Evolutionary conservation across 2,888 invertebrate species (phyloP), one percentile per base, ranked within the genome.

Genomic region (Noctua pronuba): DNA sequence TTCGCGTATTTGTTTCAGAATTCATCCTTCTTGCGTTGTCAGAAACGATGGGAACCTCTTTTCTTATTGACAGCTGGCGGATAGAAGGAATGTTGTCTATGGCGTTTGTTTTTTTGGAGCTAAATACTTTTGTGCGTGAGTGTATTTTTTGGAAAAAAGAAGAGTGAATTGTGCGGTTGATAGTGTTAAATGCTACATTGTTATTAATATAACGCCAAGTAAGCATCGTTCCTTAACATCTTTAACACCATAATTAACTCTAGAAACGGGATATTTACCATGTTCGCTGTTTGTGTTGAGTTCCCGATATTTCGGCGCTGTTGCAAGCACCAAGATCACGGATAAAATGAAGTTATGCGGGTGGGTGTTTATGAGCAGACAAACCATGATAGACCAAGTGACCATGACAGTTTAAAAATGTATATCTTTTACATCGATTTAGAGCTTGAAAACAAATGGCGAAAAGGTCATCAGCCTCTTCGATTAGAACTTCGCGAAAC

Each of bases 21-120:
- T 71, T 69, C 64, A 67, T 49, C 60, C 64, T 73, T 73, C 46
- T 75, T 79, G 31, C 18, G 13, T 13, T 73, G 44, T 66, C 83
- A 62, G 73, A 52, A 68, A 80, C 70, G 79, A 79, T 62, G 28
- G 31, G 13, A 49, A 60, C 31, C 66, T 60, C 46, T 6, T 69
- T 73, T 65, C 55, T 66, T 52, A 75, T 79, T 82, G 69, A 69
- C 72, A 75, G 79, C 72, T 72, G 31, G 41, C n/a, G 31, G 65
- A 28, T 41, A 18, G n/a, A 28, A 41, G 55, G 13, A 35, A 60
- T n/a, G 64, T 38, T 73, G 31, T 62, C 35, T 44, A 46, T 55
- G 24, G 35, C 18, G 13, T 31, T 73, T 69, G 10, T 24, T 77
- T 67, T 16, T 41, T 65, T 65, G n/a, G 31, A 8, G 41, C 24